Evolutionary conservation across 37 sponge, comb jelly and placozoan genomes (phyloP).

Genomic region (Halisarca cf. caerulea): DNA sequence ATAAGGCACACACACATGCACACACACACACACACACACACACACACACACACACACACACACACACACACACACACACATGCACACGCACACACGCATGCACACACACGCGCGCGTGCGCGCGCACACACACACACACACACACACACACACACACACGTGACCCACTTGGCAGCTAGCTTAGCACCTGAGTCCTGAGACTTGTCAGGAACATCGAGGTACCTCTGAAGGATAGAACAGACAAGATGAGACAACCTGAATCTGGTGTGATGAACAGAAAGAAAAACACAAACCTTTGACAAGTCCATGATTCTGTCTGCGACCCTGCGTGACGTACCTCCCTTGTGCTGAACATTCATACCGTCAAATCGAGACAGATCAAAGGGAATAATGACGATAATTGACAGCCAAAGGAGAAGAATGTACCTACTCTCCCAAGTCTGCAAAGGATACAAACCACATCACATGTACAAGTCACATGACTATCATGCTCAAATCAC

Average conservation of each 20-base stretch:
- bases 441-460: conserved; percentile 26
- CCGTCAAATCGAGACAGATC: conserved; percentile 88
- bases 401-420: conserved; percentile 95
- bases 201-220: conserved; percentile 81
- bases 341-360: background rate
- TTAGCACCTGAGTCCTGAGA: conserved; percentile 87
- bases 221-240: conserved; percentile 34
- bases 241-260: background rate
- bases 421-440: conserved; percentile 95
- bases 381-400: conserved; percentile 92
- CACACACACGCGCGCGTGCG: too few species aligned
- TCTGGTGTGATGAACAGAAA: background rate
- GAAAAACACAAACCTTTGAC: conserved; percentile 49
- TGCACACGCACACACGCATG: too few species aligned
- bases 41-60: too few species aligned
- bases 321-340: conserved; percentile 11
- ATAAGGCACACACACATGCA: too few species aligned
- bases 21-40: too few species aligned
- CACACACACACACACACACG: too few species aligned
- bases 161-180: conserved; percentile 76
- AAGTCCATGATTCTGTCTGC: conserved; percentile 80
- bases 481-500: background rate
- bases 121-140: too few species aligned
- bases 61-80: too few species aligned
- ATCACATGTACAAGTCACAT: conserved; percentile 6